Evolutionary conservation across 2,797 vertebrate genomes (phyloP), one percentile per base, ranked within the genome.

Genomic region (Sebastes iracundus): DNA sequence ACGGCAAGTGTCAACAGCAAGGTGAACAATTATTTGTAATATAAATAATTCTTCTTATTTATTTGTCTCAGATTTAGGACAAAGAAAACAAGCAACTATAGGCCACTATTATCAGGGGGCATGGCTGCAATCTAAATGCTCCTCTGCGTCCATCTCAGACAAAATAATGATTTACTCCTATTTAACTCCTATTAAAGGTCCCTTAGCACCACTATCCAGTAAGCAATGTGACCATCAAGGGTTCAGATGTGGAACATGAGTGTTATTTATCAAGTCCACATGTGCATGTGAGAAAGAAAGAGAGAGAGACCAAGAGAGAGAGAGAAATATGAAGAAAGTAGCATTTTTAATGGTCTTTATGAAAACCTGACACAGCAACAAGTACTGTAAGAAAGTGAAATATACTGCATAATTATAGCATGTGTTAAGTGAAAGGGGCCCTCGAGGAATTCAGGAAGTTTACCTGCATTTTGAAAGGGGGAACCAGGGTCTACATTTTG

Each of bases 181-280:
- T 69, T 77, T 33, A 82, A 67, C 58, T 71, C 25, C 8, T 28
- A 61, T 69, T 77, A 59, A 76, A 67, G 53, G 42, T 76, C 64
- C 62, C 27, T 64, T 56, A 80, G 33, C 22, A 56, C 16, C 38
- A 59, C 28, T 27, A 32, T 75, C 27, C 10, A 70, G 33, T 64
- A 7, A 79, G 56, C 25, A 74, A 76, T 42, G 52, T 67, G 68
- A 62, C 59, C 56, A 87, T 63, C 46, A 53, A 38, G 61, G 38
- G 77, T 18, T 77, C 71, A 63, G 71, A 25, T 56, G 25, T 56
- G 52, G 32, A 66, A 63, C 25, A 20, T 70, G 69, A 64, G 55
- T 3, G 4, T 59, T 10, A 55, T 79, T 63, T 46, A 78, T 81
- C 27, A 75, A 68, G 46, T 42, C 25, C 33, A 27, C 25, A 16